phyloP scores from a whole-genome alignment of 1,140 invertebrate genomes.

The Periplaneta americana region DNA sequence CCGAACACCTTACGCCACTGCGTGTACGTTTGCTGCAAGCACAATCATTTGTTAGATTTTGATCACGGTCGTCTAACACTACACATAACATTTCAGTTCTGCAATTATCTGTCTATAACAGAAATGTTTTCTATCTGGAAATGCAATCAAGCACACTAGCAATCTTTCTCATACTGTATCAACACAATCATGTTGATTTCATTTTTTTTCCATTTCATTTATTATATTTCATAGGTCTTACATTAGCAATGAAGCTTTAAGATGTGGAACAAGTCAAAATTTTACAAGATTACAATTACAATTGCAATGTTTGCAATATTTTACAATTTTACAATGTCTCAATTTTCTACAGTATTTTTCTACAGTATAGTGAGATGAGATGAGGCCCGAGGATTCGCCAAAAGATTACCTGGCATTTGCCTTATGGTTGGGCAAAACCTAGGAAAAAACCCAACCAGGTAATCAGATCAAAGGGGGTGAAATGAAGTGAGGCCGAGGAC shows the following conservation, averaged over 20 bases:
- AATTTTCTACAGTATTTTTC: neutral
- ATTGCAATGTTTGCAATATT: too few species aligned
- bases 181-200: neutral
- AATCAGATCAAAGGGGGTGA: too few species aligned
- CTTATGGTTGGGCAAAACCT: too few species aligned
- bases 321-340: too few species aligned
- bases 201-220: neutral
- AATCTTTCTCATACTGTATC: neutral
- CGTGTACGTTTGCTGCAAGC: conserved; percentile 59
- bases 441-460: too few species aligned
- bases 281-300: too few species aligned
- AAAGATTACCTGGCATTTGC: too few species aligned
- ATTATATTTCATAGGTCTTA: too few species aligned
- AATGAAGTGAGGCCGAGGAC: too few species aligned
- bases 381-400: neutral
- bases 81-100: neutral
- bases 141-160: neutral
- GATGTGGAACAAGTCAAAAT: too few species aligned
- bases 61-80: neutral
- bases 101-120: neutral
- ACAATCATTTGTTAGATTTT: neutral
- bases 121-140: neutral
- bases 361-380: neutral
- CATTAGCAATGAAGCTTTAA: too few species aligned
- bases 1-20: conserved; percentile 84